Base-by-base conservation (phyloP, 2,888 invertebrate genomes). In the Latheticus oryzae region DNA sequence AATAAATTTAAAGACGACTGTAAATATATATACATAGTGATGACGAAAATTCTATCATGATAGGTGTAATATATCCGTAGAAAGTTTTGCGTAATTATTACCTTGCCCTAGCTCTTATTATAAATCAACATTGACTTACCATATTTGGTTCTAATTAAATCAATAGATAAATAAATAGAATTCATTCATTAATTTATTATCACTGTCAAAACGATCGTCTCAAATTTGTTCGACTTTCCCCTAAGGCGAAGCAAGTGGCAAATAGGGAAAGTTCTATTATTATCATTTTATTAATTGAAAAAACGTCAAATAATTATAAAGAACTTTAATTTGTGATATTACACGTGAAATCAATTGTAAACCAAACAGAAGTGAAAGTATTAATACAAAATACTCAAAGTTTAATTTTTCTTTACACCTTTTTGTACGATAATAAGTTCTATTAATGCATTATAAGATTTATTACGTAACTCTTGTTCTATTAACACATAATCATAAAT, bases 41-140 rank as follows among this genome's bases (percentile, higher is more conserved):
- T 12, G 30, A 17, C 30, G 45, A 30, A 30, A 32, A 45, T 45
- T 30, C 32, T n/a, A n/a, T n/a, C n/a, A n/a, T n/a, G n/a, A n/a
- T n/a, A n/a, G n/a, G 43, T 43, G 9, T 8, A 17, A 30, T n/a
- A 9, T 15, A 1, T 3, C 16, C 45, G 21, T 45, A 32, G 45
- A 45, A 45, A 45, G 45, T 43, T 12, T 43, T 43, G 43, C 30
- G 43, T 45, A 45, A 45, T 45, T 45, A 45, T 45, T 45, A 45
- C 45, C 45, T 45, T 45, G 45, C 45, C 45, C 45, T 45, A 45
- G 45, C 30, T n/a, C 24, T n/a, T n/a, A n/a, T 3, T 28, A 42
- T 42, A 42, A 42, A 42, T 42, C 42, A 42, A 28, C 42, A 43
- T 30, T 43, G 43, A 16, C 17, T 17, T 11, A 28, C 43, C 43